Conservation (phyloP, 2,888 invertebrate genomes). For the Eucriotettix oculatus region DNA sequence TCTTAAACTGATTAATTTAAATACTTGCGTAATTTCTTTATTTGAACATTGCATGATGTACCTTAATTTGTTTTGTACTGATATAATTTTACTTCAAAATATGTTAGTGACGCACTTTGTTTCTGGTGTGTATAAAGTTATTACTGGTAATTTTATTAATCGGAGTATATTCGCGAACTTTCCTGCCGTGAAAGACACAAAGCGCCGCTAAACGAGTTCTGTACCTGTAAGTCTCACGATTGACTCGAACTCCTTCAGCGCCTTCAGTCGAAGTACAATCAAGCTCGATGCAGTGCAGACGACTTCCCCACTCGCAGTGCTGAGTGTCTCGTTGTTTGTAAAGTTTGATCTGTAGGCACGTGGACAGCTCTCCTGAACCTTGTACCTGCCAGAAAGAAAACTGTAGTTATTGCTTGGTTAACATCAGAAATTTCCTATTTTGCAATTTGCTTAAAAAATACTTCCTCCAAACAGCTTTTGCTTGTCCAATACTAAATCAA, state of each 20-base stretch:
- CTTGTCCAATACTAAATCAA: no score
- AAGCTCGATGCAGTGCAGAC: conserved; percentile 33
- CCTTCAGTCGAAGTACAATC: conserved; percentile 27
- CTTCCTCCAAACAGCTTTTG: no score
- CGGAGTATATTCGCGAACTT: not conserved
- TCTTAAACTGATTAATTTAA: no score
- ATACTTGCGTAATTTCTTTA: no score
- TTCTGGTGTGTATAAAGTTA: no score
- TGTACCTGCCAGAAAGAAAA: conserved; percentile 20
- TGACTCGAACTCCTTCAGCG: conserved; percentile 28
- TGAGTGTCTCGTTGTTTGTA: conserved; percentile 32
- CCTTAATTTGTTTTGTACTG: no score
- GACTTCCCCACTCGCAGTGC: conserved; percentile 35
- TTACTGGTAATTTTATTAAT: no score
- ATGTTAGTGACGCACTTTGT: no score
- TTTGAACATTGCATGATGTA: no score
- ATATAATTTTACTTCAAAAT: no score
- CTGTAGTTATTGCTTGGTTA: not conserved
- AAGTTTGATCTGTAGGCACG: conserved; percentile 35
- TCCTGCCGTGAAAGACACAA: not conserved
- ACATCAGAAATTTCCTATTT: no score
- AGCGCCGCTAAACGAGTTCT: not conserved
- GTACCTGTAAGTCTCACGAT: conserved; percentile 31
- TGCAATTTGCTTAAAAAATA: no score
- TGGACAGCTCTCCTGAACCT: conserved; percentile 29